Evolutionary conservation across 2,797 vertebrate species (phyloP).

Genomic region (Tragopan temminckii): DNA sequence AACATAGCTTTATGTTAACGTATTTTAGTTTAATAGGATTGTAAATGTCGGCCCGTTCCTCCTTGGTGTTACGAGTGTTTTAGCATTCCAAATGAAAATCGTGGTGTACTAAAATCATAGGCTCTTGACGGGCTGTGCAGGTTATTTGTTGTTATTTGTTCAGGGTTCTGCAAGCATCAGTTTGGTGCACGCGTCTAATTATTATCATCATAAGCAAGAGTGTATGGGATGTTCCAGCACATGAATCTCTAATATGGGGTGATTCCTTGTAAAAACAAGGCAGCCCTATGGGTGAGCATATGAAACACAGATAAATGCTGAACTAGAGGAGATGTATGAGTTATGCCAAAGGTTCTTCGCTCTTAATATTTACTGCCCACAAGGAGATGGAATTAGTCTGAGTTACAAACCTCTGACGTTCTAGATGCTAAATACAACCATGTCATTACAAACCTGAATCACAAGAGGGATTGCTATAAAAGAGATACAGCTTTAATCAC

Average conservation of each 20-base stretch:
- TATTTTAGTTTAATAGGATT: constrained; percentile 52
- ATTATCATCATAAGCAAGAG: constrained; percentile 27
- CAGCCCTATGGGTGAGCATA: constrained; percentile 62
- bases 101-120: neutral
- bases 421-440: neutral
- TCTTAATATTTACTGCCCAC: constrained; percentile 29
- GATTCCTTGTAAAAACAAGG: constrained; percentile 61
- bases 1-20: constrained; percentile 23
- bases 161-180: neutral
- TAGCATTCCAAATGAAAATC: constrained; percentile 36
- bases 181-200: constrained; percentile 46
- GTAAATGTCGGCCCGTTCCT: constrained; percentile 30
- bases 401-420: neutral
- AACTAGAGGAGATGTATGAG: constrained; percentile 45
- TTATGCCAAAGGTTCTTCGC: constrained; percentile 11
- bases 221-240: constrained; percentile 16
- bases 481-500: neutral
- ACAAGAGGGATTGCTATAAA: neutral
- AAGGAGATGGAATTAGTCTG: neutral
- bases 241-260: constrained; percentile 52
- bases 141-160: constrained; percentile 53
- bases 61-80: constrained; percentile 4
- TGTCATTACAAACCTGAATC: neutral
- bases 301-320: constrained; percentile 42
- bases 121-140: neutral